A percentile compares a stretch with the other conserved stretches of the same genome.
Evolutionary conservation across 2,888 invertebrate genomes (phyloP).

Genomic region (Erebia epiphron): DNA sequence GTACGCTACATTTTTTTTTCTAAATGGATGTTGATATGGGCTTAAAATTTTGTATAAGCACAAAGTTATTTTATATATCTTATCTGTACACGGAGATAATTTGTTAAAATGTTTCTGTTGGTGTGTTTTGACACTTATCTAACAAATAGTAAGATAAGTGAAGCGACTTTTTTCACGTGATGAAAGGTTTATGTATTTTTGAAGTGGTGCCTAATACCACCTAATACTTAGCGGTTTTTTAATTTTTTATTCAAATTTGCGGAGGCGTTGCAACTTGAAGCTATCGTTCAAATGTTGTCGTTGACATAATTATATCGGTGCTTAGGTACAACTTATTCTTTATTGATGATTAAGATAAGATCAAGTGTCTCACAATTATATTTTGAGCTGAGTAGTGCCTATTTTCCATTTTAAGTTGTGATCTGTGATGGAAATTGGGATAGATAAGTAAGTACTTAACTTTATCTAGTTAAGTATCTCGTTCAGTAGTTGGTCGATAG

Average conservation of each 20-base stretch:
- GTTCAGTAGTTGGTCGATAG: too few species aligned
- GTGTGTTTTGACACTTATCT: slow-evolving; percentile 57
- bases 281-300: neutral
- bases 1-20: slow-evolving; percentile 9
- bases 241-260: neutral
- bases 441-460: too few species aligned
- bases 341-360: neutral
- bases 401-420: neutral
- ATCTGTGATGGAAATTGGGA: too few species aligned
- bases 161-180: slow-evolving; percentile 50
- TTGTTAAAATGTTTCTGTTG: slow-evolving; percentile 12
- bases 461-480: too few species aligned
- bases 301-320: slow-evolving; percentile 2
- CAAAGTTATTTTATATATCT: neutral
- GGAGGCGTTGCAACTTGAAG: neutral
- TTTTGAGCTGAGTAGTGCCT: neutral
- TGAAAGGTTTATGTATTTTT: slow-evolving; percentile 28
- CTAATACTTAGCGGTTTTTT: neutral
- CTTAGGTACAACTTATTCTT: neutral
- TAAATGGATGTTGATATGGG: neutral
- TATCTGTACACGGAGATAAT: neutral
- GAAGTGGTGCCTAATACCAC: slow-evolving; percentile 12
- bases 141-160: slow-evolving; percentile 55
- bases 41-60: too few species aligned
- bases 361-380: neutral